Percentiles rank a stretch among this genome's conserved stretches.
phyloP scores from a whole-genome alignment of 2,888 invertebrate species.

The Lithophane ornitopus region DNA sequence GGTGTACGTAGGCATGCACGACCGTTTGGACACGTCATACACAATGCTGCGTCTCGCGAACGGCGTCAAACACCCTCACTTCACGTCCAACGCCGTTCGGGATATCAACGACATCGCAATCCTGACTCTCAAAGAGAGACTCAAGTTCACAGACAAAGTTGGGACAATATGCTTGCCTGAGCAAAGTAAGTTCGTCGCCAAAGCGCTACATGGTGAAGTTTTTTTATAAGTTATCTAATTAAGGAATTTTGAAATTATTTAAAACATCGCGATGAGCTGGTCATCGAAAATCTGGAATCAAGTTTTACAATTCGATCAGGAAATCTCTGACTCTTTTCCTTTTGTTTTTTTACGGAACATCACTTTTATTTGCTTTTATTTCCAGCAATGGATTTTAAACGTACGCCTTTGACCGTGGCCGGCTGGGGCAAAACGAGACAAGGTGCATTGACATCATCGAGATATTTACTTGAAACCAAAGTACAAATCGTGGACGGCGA shows the following conservation, averaged over 20 bases:
- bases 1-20: slow-evolving; percentile 89
- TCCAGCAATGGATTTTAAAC: slow-evolving; percentile 81
- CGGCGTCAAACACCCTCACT: slow-evolving; percentile 86
- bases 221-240: neutral
- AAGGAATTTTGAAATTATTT: neutral
- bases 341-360: neutral
- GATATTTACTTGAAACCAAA: slow-evolving; percentile 87
- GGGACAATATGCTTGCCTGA: slow-evolving; percentile 89
- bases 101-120: slow-evolving; percentile 91
- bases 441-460: slow-evolving; percentile 83
- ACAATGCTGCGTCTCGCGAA: slow-evolving; percentile 74
- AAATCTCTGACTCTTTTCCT: neutral
- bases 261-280: neutral
- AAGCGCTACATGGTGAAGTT: neutral
- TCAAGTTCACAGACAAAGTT: slow-evolving; percentile 85
- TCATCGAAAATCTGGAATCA: too few relatives aligned
- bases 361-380: slow-evolving; percentile 20
- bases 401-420: slow-evolving; percentile 81
- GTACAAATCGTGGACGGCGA: slow-evolving; percentile 82
- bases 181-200: slow-evolving; percentile 69
- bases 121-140: slow-evolving; percentile 83
- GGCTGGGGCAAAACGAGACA: slow-evolving; percentile 88
- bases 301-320: neutral
- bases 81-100: slow-evolving; percentile 88
- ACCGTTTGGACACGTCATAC: slow-evolving; percentile 81